Conservation (phyloP, 2,113 vertebrate genomes). For the Ctenodactylus gundi region DNA sequence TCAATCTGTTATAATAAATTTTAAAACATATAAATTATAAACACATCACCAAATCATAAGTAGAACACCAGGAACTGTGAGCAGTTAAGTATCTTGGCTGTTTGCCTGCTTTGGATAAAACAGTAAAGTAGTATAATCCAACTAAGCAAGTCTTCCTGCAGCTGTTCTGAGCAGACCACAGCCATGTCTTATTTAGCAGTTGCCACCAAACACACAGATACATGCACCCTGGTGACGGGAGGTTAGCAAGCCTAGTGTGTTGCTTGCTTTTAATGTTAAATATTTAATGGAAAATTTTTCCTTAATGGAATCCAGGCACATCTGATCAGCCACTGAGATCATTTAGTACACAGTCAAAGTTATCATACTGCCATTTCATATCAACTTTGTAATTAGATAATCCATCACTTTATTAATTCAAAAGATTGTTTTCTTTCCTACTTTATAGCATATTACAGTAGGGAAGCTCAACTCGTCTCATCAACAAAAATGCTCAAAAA, state of each 20-base stretch:
- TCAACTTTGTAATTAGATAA: slow-evolving; percentile 76
- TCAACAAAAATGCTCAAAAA: slow-evolving; percentile 52
- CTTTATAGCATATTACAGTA: not conserved
- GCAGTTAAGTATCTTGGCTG: slow-evolving; percentile 13
- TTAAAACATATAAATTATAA: slow-evolving; percentile 49
- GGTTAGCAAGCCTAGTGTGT: slow-evolving; percentile 48
- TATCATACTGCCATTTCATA: slow-evolving; percentile 63
- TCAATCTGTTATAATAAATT: slow-evolving; percentile 46
- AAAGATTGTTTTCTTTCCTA: slow-evolving; percentile 69
- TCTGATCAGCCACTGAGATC: slow-evolving; percentile 69
- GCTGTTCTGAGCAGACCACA: not conserved
- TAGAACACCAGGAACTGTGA: not conserved
- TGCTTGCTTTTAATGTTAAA: slow-evolving; percentile 53
- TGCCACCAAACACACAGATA: not conserved
- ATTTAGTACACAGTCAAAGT: slow-evolving; percentile 68
- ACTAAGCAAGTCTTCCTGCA: not conserved
- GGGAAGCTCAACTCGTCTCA: slow-evolving; percentile 42
- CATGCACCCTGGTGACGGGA: not conserved
- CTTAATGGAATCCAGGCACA: slow-evolving; percentile 66
- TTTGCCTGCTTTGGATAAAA: slow-evolving; percentile 43
- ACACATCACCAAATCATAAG: slow-evolving; percentile 15
- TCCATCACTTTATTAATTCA: slow-evolving; percentile 79
- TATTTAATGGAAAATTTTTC: slow-evolving; percentile 73
- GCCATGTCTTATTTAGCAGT: not conserved
- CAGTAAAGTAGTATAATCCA: not conserved